Percentiles rank a stretch among this genome's conserved stretches.
Evolutionary conservation across 1,140 invertebrate species (phyloP).

Genomic region (Phthorimaea operculella): DNA sequence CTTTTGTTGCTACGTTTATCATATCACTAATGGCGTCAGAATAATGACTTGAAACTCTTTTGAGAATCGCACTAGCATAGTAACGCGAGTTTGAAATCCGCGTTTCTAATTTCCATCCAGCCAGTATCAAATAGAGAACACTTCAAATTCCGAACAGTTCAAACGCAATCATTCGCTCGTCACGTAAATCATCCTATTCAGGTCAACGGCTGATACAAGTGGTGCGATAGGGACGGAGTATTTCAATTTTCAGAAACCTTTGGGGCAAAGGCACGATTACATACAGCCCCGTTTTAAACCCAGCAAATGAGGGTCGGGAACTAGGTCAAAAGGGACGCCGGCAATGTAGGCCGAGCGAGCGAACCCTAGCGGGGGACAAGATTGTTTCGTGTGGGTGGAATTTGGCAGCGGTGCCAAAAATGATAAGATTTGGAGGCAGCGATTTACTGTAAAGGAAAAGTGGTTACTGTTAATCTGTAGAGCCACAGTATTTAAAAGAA

Average conservation of each 20-base stretch:
- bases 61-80: too few relatives aligned
- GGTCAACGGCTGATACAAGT: conserved; percentile 5
- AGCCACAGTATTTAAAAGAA: too few relatives aligned
- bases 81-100: too few relatives aligned
- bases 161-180: neutral
- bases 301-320: conserved; percentile 29
- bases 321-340: conserved; percentile 43
- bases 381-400: neutral
- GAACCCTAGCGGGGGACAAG: conserved; percentile 34
- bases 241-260: conserved; percentile 13
- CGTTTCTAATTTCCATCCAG: too few relatives aligned
- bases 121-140: too few relatives aligned
- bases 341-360: neutral
- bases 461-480: too few relatives aligned
- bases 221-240: conserved; percentile 12
- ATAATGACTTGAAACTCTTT: too few relatives aligned
- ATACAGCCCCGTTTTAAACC: conserved; percentile 60
- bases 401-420: conserved; percentile 1
- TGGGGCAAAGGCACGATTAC: conserved; percentile 41
- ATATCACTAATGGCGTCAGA: too few relatives aligned
- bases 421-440: neutral
- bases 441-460: too few relatives aligned
- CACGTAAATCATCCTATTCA: neutral
- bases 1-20: too few relatives aligned
- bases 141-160: neutral